phyloP scores from a whole-genome alignment of 2,888 invertebrate genomes.

The Ryuthela nishihirai region DNA sequence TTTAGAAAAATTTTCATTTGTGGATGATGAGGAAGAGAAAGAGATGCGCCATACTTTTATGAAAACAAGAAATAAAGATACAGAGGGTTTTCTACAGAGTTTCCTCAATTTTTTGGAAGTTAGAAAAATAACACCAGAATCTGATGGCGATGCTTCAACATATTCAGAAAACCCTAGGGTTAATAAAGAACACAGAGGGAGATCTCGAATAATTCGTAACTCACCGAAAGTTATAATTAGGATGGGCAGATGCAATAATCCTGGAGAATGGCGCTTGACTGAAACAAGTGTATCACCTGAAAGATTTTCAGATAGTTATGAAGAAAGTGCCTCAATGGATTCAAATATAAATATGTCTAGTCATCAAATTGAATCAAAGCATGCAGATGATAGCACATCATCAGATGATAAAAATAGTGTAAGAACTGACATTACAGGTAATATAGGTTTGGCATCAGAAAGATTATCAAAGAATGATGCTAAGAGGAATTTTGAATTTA shows the following conservation, averaged over 20 bases:
- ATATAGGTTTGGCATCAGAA: constrained; percentile 3
- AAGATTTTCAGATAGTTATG: no score
- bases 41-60: constrained; percentile 4
- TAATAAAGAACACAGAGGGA: constrained; percentile 1
- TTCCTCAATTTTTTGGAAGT: constrained; percentile 10
- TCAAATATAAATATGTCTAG: constrained; percentile 8
- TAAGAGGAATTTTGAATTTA: constrained; percentile 15
- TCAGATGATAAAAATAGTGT: constrained; percentile 11
- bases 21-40: constrained; percentile 3
- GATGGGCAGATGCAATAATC: neutral
- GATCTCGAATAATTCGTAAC: neutral
- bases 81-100: constrained; percentile 14
- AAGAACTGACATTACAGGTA: constrained; percentile 1
- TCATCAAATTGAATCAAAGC: constrained; percentile 10
- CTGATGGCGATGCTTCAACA: neutral
- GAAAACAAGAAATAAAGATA: constrained; percentile 13
- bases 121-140: neutral
- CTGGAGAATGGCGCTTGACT: neutral
- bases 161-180: constrained; percentile 1
- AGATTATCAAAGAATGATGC: constrained; percentile 22
- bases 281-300: no score
- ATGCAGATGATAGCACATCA: no score
- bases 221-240: neutral
- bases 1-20: constrained; percentile 3
- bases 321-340: constrained; percentile 4